A percentile compares a stretch with the other conserved stretches of the same genome.
These are phyloP conservation scores for Clarias batrachus DNA, from an alignment of 2,113 vertebrate genomes.

Conservation along the genomic window DNA sequence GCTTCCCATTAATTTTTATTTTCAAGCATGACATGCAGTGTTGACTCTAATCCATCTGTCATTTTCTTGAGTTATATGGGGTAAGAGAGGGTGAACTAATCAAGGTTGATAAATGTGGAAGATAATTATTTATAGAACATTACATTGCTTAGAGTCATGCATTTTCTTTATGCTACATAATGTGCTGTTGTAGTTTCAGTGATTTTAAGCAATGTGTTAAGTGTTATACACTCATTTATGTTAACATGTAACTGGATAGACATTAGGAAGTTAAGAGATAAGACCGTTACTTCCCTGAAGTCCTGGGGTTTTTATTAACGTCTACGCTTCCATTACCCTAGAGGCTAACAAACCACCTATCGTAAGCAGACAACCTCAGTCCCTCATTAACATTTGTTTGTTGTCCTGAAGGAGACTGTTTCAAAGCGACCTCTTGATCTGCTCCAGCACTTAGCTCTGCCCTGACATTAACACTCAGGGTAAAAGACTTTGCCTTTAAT, in stretches of 20 bases:
- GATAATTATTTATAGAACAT: neutral
- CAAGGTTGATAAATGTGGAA: neutral
- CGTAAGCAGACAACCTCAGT: neutral
- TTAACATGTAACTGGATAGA: neutral
- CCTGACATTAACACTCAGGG: neutral
- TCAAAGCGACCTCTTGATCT: slow-evolving; percentile 10
- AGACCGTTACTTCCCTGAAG: neutral
- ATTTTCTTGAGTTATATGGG: neutral
- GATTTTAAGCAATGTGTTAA: neutral
- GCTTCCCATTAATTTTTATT: neutral
- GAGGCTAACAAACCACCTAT: neutral
- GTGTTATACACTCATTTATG: neutral
- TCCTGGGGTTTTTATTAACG: neutral
- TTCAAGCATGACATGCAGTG: neutral
- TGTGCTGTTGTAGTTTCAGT: neutral
- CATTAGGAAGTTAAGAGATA: neutral
- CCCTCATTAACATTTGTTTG: slow-evolving; percentile 1
- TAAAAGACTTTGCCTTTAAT: neutral
- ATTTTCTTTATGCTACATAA: neutral
- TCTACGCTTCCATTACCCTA: neutral
- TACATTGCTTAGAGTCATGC: neutral
- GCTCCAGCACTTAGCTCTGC: neutral
- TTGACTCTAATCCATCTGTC: neutral
- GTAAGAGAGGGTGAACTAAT: neutral
- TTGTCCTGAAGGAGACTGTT: neutral